Percentiles rank a stretch among this genome's conserved stretches.
Evolutionary conservation across 2,888 invertebrate species (phyloP).

Genomic region (Diaperis boleti): DNA sequence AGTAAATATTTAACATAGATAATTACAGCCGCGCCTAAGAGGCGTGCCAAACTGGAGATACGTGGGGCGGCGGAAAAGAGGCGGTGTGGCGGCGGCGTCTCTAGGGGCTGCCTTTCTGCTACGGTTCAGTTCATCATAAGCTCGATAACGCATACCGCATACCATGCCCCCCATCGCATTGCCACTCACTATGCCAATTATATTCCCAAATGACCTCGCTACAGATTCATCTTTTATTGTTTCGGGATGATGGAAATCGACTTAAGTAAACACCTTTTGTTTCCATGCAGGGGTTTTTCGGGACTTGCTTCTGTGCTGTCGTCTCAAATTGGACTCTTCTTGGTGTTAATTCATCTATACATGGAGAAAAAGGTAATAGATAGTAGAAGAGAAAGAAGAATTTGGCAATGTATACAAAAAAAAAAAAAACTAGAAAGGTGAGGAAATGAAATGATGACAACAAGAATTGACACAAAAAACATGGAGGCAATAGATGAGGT

Average conservation of each 20-base stretch:
- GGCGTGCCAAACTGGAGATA: slow-evolving; percentile 55
- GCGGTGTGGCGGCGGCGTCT: slow-evolving; percentile 50
- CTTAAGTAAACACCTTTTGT: slow-evolving; percentile 36
- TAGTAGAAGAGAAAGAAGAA: too few relatives aligned
- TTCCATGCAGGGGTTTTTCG: slow-evolving; percentile 11
- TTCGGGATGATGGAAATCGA: slow-evolving; percentile 37
- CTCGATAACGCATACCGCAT: slow-evolving; percentile 27
- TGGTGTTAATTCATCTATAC: too few relatives aligned
- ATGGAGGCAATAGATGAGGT: too few relatives aligned
- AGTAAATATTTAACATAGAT: slow-evolving; percentile 65
- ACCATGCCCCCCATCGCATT: slow-evolving; percentile 35
- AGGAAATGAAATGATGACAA: too few relatives aligned
- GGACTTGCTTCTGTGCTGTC: background rate
- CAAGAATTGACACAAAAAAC: too few relatives aligned
- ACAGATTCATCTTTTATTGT: slow-evolving; percentile 39
- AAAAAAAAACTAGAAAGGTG: too few relatives aligned
- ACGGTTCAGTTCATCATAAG: slow-evolving; percentile 43
- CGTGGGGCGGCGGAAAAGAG: slow-evolving; percentile 37
- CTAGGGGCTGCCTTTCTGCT: slow-evolving; percentile 49
- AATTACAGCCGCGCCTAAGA: slow-evolving; percentile 65
- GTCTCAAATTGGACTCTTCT: background rate
- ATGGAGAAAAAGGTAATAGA: too few relatives aligned
- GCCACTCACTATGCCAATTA: slow-evolving; percentile 43
- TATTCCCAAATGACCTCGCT: slow-evolving; percentile 42
- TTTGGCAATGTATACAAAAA: too few relatives aligned